These are phyloP conservation scores for Dermochelys coriacea DNA, from an alignment of 2,797 vertebrate genomes.

Conservation along the genomic window DNA sequence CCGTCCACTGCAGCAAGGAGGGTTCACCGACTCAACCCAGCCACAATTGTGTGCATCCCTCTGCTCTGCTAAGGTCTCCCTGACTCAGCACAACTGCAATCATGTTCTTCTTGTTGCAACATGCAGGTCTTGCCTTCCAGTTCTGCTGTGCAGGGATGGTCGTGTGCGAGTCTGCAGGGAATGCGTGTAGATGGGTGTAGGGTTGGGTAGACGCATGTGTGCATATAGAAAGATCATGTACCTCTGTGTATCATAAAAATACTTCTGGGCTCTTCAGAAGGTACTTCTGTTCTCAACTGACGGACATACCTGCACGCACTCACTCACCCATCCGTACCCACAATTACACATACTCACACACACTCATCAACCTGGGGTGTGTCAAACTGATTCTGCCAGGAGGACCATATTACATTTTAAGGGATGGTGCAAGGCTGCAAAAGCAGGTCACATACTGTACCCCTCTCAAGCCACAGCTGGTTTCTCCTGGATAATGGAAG, in stretches of 20 bases:
- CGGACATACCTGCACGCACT: not conserved
- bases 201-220: not conserved
- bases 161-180: too few relatives aligned
- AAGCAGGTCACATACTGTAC: not conserved
- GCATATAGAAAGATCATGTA: not conserved
- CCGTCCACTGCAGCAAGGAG: not conserved
- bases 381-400: not conserved
- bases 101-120: not conserved
- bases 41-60: not conserved
- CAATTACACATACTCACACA: not conserved
- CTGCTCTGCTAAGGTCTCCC: not conserved
- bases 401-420: not conserved
- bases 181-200: accelerated
- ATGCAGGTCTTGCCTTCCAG: not conserved
- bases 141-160: not conserved
- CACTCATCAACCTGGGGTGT: not conserved
- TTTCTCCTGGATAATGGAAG: not conserved
- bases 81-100: not conserved
- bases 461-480: not conserved
- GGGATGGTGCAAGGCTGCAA: not conserved
- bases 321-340: not conserved
- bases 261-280: not conserved
- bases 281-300: not conserved
- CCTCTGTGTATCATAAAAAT: not conserved
- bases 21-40: not conserved